Evolutionary conservation across 2,888 invertebrate genomes (phyloP), one percentile per base, ranked within the genome.

Genomic region (Hydropsyche betteni): DNA sequence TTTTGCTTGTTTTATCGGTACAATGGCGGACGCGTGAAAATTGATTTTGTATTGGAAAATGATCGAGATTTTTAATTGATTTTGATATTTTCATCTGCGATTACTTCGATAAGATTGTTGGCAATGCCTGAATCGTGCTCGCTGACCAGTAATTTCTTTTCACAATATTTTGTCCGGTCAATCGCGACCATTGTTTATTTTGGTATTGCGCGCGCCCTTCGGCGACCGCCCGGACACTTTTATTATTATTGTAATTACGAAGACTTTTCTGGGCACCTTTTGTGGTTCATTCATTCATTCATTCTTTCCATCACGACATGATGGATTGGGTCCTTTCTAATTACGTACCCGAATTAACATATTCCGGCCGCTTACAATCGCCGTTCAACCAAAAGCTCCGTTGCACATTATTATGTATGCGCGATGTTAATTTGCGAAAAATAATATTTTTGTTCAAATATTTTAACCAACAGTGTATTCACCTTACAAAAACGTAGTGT

Each of bases 131-230:
- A 24, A 33, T 36, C 33, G 10, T 64, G 34, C n/a, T 36, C 8
- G 36, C 68, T 68, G 68, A 52, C 36, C 74, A 24, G 68, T 76
- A 74, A 78, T 76, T 78, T 78, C 78, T 78, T 78, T 78, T 76
- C 78, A 78, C 72, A 78, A 78, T 78, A 76, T 78, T 78, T 74
- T 75, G 78, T 76, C 76, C 74, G 76, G 73, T 76, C 73, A 74
- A 58, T 74, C 74, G 76, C 24, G 69, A 61, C 53, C 44, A 71
- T 76, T 76, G 74, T 76, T 75, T 76, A 69, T 68, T 53, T 72
- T 64, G 33, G n/a, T 36, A 36, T 44, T 44, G 44, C 44, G 44
- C 44, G 6, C 16, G 24, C 24, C 61, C 24, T 61, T 61, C 10
- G 64, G 36, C 34, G 64, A 64, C 64, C 64, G 36, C 34, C 34